Conservation (phyloP, 92 coral and sea anemone genomes). For the Chrysogorgia sp. region DNA sequence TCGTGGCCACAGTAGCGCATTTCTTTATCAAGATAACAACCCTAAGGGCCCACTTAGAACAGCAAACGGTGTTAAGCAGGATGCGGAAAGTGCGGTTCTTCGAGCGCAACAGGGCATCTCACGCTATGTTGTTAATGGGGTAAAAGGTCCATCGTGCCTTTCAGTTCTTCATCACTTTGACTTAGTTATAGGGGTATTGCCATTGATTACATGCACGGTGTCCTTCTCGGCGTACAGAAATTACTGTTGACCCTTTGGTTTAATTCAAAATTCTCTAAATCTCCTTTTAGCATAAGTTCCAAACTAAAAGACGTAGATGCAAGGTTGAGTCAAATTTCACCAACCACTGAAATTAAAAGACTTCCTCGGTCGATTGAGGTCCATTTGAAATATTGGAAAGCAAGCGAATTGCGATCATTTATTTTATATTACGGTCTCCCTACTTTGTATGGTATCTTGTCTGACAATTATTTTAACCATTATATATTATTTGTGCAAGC, state of each 20-base stretch:
- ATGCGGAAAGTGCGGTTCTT: constrained; percentile 31
- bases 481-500: too few species aligned
- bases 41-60: constrained; percentile 72
- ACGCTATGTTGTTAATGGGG: constrained; percentile 26
- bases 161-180: constrained; percentile 12
- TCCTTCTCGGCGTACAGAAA: constrained; percentile 64
- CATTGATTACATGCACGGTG: constrained; percentile 79
- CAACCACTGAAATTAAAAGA: too few species aligned
- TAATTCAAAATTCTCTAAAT: constrained; percentile 25
- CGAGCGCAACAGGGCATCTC: constrained; percentile 1
- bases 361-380: constrained; percentile 25
- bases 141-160: constrained; percentile 47
- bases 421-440: constrained; percentile 53
- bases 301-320: constrained; percentile 41
- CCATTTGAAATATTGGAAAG: constrained; percentile 63
- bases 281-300: constrained; percentile 43
- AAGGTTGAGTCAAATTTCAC: too few species aligned
- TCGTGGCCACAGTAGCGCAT: constrained; percentile 33
- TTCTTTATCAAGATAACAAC: constrained; percentile 49
- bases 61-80: not conserved
- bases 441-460: constrained; percentile 52
- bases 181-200: constrained; percentile 19
- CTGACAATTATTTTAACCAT: constrained; percentile 36
- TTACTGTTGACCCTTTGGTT: constrained; percentile 65
- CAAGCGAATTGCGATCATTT: constrained; percentile 56